phyloP scores from a whole-genome alignment of 1,140 invertebrate species.

The Plectrocnemia conspersa region DNA sequence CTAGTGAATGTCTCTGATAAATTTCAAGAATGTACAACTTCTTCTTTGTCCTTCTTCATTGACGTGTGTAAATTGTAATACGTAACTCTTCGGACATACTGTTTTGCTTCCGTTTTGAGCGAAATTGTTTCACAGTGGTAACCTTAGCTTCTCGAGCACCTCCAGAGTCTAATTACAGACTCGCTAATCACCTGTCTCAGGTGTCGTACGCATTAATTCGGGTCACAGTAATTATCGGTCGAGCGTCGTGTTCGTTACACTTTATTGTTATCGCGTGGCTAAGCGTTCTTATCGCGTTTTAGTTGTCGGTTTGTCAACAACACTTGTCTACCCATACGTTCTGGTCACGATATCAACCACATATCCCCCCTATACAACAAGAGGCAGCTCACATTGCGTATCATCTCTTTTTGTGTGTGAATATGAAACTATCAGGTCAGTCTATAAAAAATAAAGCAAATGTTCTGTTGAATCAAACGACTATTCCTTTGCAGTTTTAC shows the following conservation, averaged over 20 bases:
- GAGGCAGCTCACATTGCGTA: too few relatives aligned
- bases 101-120: background rate
- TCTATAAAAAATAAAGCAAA: too few relatives aligned
- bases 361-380: too few relatives aligned
- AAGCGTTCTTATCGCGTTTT: background rate
- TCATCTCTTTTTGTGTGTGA: too few relatives aligned
- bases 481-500: too few relatives aligned
- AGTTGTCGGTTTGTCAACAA: constrained; percentile 3
- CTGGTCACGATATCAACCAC: constrained; percentile 1
- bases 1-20: too few relatives aligned
- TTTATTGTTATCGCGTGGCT: constrained; percentile 10
- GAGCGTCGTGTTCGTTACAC: constrained; percentile 1
- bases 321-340: background rate
- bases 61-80: too few relatives aligned
- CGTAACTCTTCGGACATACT: background rate
- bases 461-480: too few relatives aligned
- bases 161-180: background rate
- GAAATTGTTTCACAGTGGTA: background rate
- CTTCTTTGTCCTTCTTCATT: too few relatives aligned
- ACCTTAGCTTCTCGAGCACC: background rate
- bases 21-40: too few relatives aligned
- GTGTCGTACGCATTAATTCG: constrained; percentile 12
- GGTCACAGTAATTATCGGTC: constrained; percentile 11
- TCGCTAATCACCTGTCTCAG: background rate
- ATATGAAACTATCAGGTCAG: too few relatives aligned